These are phyloP conservation scores for Terebella lapidaria DNA, from an alignment of 2,888 invertebrate species.

Conservation along the genomic window DNA sequence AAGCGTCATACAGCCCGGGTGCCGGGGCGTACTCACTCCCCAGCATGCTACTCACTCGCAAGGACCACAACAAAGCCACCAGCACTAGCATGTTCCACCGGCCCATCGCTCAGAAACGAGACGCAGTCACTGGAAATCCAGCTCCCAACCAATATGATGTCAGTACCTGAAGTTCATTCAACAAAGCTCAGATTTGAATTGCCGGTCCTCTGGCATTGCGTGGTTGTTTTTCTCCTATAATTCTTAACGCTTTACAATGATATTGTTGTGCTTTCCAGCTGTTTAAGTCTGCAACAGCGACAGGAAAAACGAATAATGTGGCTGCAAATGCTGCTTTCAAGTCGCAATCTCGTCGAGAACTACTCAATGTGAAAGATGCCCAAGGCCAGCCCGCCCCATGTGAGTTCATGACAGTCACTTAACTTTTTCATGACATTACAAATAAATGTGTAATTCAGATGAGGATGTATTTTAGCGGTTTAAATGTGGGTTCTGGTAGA, in stretches of 20 bases:
- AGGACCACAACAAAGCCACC: conserved; percentile 41
- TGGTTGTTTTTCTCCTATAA: no score
- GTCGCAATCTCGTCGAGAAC: conserved; percentile 44
- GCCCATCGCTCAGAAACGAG: conserved; percentile 39
- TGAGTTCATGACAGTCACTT: no score
- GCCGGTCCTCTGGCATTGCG: background rate
- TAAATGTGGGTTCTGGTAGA: no score
- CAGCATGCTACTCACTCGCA: conserved; percentile 29
- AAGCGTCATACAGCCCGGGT: conserved; percentile 38
- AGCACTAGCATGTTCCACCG: conserved; percentile 41
- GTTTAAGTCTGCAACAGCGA: background rate
- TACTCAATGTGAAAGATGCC: conserved; percentile 31
- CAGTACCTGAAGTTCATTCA: conserved; percentile 15
- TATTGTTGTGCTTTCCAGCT: background rate
- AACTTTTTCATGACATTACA: no score
- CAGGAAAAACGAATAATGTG: conserved; percentile 32
- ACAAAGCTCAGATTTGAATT: background rate
- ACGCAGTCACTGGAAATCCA: conserved; percentile 31
- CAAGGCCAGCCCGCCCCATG: conserved; percentile 42
- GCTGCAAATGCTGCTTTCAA: conserved; percentile 48
- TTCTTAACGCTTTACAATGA: no score
- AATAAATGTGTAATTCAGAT: no score
- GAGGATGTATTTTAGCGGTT: no score
- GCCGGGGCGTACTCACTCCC: conserved; percentile 41
- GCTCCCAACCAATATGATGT: conserved; percentile 50